These are phyloP conservation scores for Carlito syrichta DNA, from an alignment of 2,113 vertebrate species.

Conservation along the genomic window DNA sequence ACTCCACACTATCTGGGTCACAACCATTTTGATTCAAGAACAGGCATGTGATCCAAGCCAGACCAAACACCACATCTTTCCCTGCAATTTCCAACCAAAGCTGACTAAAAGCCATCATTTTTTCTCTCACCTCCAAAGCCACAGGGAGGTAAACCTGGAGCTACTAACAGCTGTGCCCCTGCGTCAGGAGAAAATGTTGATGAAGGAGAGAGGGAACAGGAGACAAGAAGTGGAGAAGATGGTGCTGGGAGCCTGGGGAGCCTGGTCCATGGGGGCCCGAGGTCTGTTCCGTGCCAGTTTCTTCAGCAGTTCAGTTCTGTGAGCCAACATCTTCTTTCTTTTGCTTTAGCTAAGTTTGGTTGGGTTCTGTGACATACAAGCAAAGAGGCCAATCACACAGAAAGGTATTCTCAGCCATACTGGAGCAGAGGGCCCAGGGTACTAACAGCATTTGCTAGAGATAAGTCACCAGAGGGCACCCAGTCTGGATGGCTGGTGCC, in stretches of 20 bases:
- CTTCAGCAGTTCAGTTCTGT: background rate
- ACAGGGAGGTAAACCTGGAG: background rate
- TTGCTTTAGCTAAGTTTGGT: background rate
- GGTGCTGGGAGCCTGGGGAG: background rate
- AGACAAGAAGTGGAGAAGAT: background rate
- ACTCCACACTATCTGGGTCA: background rate
- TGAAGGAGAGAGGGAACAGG: background rate
- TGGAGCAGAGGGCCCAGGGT: no score
- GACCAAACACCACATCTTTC: background rate
- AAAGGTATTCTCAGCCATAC: background rate
- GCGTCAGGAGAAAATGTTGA: background rate
- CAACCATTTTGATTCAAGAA: no score
- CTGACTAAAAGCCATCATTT: background rate
- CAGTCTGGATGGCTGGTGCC: rapidly evolving
- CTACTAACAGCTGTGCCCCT: background rate
- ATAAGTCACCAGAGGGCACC: background rate
- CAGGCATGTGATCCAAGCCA: background rate
- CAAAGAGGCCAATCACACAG: background rate
- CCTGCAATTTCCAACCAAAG: background rate
- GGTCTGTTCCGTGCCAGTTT: no score
- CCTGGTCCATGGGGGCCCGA: rapidly evolving
- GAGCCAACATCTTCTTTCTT: background rate
- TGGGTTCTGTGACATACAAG: background rate
- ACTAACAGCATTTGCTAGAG: background rate
- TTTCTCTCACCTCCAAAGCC: background rate